Evolutionary conservation across 2,113 vertebrate species (phyloP).

Genomic region (Addax nasomaculatus): DNA sequence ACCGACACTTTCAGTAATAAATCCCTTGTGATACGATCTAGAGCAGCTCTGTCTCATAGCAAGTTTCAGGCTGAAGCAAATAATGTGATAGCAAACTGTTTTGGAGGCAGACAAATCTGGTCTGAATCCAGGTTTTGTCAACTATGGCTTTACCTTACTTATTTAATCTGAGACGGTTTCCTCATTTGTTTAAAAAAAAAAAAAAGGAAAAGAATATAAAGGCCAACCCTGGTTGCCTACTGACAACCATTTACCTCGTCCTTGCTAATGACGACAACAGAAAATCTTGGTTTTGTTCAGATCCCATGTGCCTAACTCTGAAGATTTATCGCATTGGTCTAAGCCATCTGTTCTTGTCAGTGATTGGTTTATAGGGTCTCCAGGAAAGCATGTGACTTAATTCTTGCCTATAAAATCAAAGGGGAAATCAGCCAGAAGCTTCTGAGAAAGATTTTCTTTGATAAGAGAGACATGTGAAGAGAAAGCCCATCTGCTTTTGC

Average conservation of each 20-base stretch:
- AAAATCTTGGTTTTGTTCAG: neutral
- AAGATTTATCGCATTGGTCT: neutral
- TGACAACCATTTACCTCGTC: neutral
- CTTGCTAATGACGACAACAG: neutral
- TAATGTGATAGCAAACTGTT: neutral
- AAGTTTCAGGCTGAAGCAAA: neutral
- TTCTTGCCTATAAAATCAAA: neutral
- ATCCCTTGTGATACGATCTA: neutral
- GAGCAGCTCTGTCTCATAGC: neutral
- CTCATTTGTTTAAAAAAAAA: neutral
- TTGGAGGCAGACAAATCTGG: neutral
- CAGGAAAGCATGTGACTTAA: neutral
- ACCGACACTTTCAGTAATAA: neutral
- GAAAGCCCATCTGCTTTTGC: neutral
- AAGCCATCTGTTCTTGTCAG: neutral
- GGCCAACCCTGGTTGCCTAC: neutral
- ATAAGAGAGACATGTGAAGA: neutral
- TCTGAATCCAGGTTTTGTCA: neutral
- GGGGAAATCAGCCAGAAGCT: neutral
- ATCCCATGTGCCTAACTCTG: neutral
- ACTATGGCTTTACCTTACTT: neutral
- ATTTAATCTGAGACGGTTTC: neutral
- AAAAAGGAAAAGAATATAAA: neutral
- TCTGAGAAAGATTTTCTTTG: neutral
- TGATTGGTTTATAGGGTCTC: neutral